Percentiles rank a stretch among this genome's conserved stretches.
Evolutionary conservation across 2,113 vertebrate species (phyloP).

Genomic region (Callorhinus ursinus): DNA sequence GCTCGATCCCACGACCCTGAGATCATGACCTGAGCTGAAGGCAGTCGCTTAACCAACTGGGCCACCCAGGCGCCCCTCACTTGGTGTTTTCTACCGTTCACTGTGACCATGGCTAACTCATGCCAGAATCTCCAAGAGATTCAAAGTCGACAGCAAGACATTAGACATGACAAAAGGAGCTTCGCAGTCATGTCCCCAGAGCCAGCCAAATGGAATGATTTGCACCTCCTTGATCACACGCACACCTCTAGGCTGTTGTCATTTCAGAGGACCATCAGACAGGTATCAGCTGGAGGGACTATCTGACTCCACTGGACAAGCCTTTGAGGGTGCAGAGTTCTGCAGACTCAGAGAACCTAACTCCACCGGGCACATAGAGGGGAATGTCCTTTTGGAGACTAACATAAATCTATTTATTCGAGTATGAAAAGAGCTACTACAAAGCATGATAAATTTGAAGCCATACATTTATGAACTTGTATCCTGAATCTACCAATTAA

Average conservation of each 20-base stretch:
- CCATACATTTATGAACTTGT: neutral
- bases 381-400: neutral
- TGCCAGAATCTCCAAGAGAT: conserved; percentile 23
- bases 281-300: neutral
- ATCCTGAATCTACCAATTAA: neutral
- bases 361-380: neutral
- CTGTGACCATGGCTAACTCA: neutral
- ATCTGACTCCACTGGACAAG: neutral
- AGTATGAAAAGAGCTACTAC: neutral
- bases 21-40: no score
- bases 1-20: no score
- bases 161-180: neutral
- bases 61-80: neutral
- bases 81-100: neutral
- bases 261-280: neutral
- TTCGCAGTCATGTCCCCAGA: neutral
- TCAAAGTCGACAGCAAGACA: neutral
- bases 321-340: neutral
- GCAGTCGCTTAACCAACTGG: no score
- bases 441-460: neutral
- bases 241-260: neutral
- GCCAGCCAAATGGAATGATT: neutral
- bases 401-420: neutral
- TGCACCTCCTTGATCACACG: neutral
- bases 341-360: neutral